These are phyloP conservation scores for Chymomyza costata DNA, from an alignment of 1,140 invertebrate species.

Conservation along the genomic window DNA sequence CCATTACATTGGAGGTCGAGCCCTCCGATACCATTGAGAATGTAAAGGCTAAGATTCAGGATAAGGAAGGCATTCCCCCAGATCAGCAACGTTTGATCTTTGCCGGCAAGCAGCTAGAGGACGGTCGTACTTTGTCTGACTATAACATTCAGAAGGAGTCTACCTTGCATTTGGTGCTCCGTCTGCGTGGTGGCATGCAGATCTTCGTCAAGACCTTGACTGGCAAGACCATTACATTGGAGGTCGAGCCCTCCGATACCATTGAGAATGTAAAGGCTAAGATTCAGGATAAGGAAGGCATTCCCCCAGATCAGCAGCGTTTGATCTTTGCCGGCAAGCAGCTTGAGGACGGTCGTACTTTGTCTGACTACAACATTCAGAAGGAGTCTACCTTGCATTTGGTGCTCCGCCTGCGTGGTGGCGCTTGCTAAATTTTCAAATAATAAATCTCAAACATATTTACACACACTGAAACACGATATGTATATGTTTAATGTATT, in stretches of 20 bases:
- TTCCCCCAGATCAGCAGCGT: conserved; percentile 83
- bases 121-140: conserved; percentile 84
- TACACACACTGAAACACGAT: conserved; percentile 1
- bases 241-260: conserved; percentile 85
- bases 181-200: conserved; percentile 89
- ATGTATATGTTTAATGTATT: conserved; percentile 9
- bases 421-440: conserved; percentile 42
- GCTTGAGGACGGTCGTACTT: conserved; percentile 81
- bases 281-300: conserved; percentile 85
- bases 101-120: conserved; percentile 80
- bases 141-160: conserved; percentile 94
- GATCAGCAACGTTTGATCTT: conserved; percentile 85
- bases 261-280: conserved; percentile 88
- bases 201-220: conserved; percentile 86
- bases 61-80: conserved; percentile 84
- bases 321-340: conserved; percentile 85
- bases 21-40: conserved; percentile 88
- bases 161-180: conserved; percentile 89
- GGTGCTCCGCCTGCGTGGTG: conserved; percentile 86
- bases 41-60: conserved; percentile 87
- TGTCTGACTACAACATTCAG: conserved; percentile 87
- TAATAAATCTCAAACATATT: conserved; percentile 15
- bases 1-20: conserved; percentile 88
- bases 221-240: conserved; percentile 85
- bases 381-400: conserved; percentile 94